Evolutionary conservation across 2,113 vertebrate species (phyloP), one percentile per base, ranked within the genome.

Genomic region (Oreotrochilus melanogaster): DNA sequence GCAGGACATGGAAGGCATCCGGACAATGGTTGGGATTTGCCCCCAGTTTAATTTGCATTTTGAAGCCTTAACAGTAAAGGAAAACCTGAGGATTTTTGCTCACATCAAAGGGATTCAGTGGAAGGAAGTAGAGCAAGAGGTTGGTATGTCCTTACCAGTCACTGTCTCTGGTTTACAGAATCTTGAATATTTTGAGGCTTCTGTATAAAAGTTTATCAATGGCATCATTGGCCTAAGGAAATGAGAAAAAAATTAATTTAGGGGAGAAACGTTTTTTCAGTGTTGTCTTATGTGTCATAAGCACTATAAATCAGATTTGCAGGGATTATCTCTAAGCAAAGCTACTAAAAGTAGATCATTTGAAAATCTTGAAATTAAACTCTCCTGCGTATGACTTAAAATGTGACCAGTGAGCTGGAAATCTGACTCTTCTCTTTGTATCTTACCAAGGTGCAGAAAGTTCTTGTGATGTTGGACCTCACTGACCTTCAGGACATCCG

Each of bases 41-140:
- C 99, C 99, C 8, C 99, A 99, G 8, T 98, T 98, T 93, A 99
- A 99, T 94, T 98, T 99, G 79, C 98, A 99, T 65, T 99, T 99
- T 83, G 98, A 98, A 50, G 98, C 98, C 73, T 98, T 99, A 86
- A 99, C 99, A 0, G 98, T 99, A 94, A 98, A 98, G 96, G 99
- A 99, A 93, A 99, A 99, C 93, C 98, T 99, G 70, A 96, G 93
- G 67, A 97, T 98, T 13, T 99, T 99, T 56, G 99, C 99, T 28
- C 98, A 98, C 78, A 94, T 99, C 91, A 99, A 99, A 93, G 99
- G 99, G 43, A 98, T 99, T 94, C 96, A 89, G 6, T 56, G 82
- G 4, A 96, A 94, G 1, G 97, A 99, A 86, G 93, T 98, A 16
- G 96, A 99, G 13, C 73, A 92, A 72, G 97, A 97, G 96, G 97